Percentiles rank a stretch among this genome's conserved stretches.
Conservation (phyloP, 2,797 vertebrate species). For the Parauchenoglanis punctatus region DNA sequence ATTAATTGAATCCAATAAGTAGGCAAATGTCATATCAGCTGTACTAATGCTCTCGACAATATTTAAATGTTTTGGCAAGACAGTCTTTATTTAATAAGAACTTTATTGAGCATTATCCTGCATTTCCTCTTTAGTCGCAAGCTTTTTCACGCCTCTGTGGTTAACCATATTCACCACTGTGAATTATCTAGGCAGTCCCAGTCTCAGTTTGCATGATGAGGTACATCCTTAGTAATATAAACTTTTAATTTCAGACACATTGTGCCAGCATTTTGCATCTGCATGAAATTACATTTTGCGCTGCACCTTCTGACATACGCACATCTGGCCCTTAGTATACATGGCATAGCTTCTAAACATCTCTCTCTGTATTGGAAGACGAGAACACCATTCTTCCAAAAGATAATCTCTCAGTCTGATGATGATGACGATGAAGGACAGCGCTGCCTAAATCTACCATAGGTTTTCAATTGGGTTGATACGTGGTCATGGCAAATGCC, state of each 20-base stretch:
- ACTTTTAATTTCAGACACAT: background rate
- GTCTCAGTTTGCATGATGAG: background rate
- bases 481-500: too few species aligned
- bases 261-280: background rate
- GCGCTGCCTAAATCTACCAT: background rate
- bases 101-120: background rate
- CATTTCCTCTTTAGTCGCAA: background rate
- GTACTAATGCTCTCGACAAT: background rate
- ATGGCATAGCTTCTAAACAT: background rate
- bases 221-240: background rate
- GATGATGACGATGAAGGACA: background rate
- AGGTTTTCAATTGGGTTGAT: background rate
- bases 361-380: background rate
- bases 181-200: background rate
- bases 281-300: background rate
- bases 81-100: slow-evolving; percentile 5
- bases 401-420: background rate
- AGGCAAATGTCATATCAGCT: background rate
- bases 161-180: background rate
- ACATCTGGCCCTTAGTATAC: background rate
- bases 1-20: background rate
- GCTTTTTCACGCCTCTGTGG: slow-evolving; percentile 1
- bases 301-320: background rate
- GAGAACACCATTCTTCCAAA: background rate
- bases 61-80: background rate